These are phyloP conservation scores for Proterorhinus semilunaris DNA, from an alignment of 2,113 vertebrate species.

Conservation along the genomic window DNA sequence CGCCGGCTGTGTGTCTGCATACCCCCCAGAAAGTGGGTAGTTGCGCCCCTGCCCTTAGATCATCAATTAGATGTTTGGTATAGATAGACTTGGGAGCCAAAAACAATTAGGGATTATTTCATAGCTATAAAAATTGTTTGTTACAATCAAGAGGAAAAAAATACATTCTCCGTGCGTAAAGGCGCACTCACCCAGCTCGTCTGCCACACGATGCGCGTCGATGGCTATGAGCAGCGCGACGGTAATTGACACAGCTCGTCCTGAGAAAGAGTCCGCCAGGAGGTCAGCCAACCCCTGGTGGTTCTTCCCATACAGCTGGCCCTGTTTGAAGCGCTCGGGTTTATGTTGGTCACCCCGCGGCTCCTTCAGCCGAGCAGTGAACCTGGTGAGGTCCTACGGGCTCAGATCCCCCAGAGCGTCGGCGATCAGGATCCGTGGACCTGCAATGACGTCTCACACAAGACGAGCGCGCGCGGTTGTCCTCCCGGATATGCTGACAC, in stretches of 20 bases:
- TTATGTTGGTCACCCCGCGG: background rate
- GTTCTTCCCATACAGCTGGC: accelerated
- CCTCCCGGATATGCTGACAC: background rate
- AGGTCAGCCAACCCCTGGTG: background rate
- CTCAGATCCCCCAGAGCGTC: background rate
- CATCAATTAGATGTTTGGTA: too few species aligned
- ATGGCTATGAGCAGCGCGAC: slow-evolving; percentile 14
- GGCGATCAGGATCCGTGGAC: background rate
- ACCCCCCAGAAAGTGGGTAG: too few species aligned
- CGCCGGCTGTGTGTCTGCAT: too few species aligned
- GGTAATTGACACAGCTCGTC: accelerated
- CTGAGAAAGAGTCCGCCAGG: slow-evolving; percentile 34
- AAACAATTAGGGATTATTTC: too few species aligned
- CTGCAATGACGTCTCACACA: background rate
- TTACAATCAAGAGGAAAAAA: too few species aligned
- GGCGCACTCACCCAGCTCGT: slow-evolving; percentile 1
- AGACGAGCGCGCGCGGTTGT: background rate
- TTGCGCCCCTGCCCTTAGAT: too few species aligned
- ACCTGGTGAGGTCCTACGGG: accelerated
- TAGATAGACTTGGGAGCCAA: too few species aligned
- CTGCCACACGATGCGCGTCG: accelerated
- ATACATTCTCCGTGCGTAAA: slow-evolving; percentile 5
- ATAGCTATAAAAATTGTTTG: too few species aligned
- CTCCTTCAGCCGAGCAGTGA: slow-evolving; percentile 20
- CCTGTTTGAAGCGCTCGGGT: slow-evolving; percentile 10